phyloP scores from a whole-genome alignment of 2,888 invertebrate genomes.

The Lordiphosa fenestrarum region DNA sequence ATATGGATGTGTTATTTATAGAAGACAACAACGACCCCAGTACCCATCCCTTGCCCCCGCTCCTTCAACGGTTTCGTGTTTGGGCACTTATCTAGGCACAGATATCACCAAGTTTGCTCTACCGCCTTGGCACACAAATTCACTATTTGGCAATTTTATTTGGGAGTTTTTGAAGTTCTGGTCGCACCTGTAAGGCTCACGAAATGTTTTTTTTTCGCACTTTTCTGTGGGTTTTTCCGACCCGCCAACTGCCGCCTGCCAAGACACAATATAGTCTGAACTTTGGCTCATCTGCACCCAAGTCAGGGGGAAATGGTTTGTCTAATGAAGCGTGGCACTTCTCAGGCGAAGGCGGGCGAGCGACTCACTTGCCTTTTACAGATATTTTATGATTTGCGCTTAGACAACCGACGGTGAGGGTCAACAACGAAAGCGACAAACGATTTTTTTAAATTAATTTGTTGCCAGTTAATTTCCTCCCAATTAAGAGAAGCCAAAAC shows the following conservation, averaged over 20 bases:
- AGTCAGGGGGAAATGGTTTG: slow-evolving; percentile 28
- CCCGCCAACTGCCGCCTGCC: slow-evolving; percentile 53
- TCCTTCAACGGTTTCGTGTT: slow-evolving; percentile 38
- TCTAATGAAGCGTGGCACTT: slow-evolving; percentile 60
- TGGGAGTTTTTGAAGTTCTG: slow-evolving; percentile 8
- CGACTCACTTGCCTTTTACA: slow-evolving; percentile 62
- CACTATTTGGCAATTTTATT: slow-evolving; percentile 24
- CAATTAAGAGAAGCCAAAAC: slow-evolving; percentile 24
- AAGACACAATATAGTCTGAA: slow-evolving; percentile 69
- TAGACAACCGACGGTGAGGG: slow-evolving; percentile 20
- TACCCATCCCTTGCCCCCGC: background rate
- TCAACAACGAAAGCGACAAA: slow-evolving; percentile 20
- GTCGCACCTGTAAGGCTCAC: slow-evolving; percentile 45
- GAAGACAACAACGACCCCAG: slow-evolving; percentile 26
- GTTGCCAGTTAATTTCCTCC: slow-evolving; percentile 41
- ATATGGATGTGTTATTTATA: slow-evolving; percentile 56
- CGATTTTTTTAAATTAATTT: slow-evolving; percentile 43
- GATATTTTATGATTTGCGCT: slow-evolving; percentile 76
- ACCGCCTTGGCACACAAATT: slow-evolving; percentile 46
- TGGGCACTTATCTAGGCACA: slow-evolving; percentile 50
- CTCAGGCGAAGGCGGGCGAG: slow-evolving; percentile 27
- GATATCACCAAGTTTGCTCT: slow-evolving; percentile 31
- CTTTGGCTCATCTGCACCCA: slow-evolving; percentile 42
- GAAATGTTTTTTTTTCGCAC: slow-evolving; percentile 22
- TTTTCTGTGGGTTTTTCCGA: slow-evolving; percentile 55